These are phyloP conservation scores for Ichneumoninae sp. DNA, from an alignment of 2,888 invertebrate genomes.

Conservation along the genomic window DNA sequence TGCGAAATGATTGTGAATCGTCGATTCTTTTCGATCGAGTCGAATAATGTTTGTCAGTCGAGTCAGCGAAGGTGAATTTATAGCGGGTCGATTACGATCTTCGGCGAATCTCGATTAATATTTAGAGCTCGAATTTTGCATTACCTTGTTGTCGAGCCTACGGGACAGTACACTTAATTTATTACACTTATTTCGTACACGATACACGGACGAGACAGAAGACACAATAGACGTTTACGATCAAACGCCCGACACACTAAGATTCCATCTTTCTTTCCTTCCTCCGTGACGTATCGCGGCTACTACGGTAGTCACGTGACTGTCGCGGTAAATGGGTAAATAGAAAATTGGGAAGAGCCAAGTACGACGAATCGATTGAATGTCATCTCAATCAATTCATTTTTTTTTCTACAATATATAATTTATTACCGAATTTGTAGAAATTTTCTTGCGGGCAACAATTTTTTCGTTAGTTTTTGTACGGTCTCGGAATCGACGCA, in stretches of 20 bases:
- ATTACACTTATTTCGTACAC: conserved; percentile 13
- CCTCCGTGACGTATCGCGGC: conserved; percentile 57
- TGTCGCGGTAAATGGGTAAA: background rate
- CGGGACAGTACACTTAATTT: conserved; percentile 8
- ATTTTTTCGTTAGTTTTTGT: conserved; percentile 7
- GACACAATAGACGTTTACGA: conserved; percentile 25
- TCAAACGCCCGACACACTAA: conserved; percentile 57
- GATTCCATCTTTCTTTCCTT: conserved; percentile 68
- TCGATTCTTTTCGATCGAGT: background rate
- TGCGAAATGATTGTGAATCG: background rate
- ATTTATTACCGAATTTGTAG: background rate
- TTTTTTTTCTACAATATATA: background rate
- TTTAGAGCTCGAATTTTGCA: background rate
- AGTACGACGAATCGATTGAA: background rate
- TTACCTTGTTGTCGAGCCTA: conserved; percentile 30
- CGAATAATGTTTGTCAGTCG: background rate
- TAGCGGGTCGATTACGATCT: conserved; percentile 40
- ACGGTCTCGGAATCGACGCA: conserved; percentile 11
- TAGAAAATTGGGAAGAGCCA: no score
- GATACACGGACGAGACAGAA: conserved; percentile 34
- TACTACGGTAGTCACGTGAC: conserved; percentile 51
- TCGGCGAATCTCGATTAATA: conserved; percentile 13
- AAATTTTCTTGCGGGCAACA: no score
- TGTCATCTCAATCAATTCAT: background rate
- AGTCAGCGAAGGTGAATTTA: conserved; percentile 12